Conservation (phyloP, 2,113 vertebrate genomes). For the Hylia prasina region DNA sequence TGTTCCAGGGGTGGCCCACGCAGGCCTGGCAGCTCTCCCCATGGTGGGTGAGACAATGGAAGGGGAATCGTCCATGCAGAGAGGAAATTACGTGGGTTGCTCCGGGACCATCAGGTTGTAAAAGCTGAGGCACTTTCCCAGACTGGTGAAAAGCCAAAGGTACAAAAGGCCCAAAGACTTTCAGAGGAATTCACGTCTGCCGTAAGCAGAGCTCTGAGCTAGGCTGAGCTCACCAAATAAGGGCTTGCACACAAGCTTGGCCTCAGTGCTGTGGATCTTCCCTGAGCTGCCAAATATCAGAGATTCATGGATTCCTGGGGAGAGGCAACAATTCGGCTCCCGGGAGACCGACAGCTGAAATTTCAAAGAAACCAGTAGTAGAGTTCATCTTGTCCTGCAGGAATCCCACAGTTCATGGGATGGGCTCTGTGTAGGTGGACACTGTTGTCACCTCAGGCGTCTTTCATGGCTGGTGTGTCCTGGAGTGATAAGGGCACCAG, state of each 20-base stretch:
- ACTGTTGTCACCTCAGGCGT: background rate
- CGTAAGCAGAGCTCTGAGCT: background rate
- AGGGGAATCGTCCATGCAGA: background rate
- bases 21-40: background rate
- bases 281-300: background rate
- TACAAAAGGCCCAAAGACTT: background rate
- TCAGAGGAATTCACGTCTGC: background rate
- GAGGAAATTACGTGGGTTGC: accelerated
- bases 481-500: background rate
- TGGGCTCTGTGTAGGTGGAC: background rate
- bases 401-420: background rate
- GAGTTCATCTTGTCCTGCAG: background rate
- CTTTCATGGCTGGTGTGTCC: background rate
- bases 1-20: background rate
- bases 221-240: slow-evolving; percentile 44
- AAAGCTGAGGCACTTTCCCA: background rate
- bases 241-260: background rate
- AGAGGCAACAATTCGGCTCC: background rate
- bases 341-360: background rate
- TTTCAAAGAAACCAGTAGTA: background rate
- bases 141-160: background rate
- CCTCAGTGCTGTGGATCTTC: background rate
- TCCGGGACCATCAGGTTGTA: background rate
- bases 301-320: background rate
- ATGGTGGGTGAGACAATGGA: background rate